Base-by-base conservation (phyloP, 2,888 invertebrate species). In the Torymus tubicola region DNA sequence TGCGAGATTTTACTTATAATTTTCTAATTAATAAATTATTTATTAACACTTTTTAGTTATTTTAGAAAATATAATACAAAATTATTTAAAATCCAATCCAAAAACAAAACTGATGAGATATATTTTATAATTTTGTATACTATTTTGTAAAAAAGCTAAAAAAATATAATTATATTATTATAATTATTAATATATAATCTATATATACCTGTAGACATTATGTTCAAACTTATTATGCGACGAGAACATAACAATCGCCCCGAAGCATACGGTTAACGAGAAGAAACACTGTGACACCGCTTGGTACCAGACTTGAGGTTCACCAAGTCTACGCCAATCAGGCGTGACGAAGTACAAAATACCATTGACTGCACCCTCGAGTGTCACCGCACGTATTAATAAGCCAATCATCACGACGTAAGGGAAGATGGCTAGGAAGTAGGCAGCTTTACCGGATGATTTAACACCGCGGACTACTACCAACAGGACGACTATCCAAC, bases 361-460 rank as follows among this genome's bases (percentile, higher is more conserved):
- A 14, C 95, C 95, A 50, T 93, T 89, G 0, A 89, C 81, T 1
- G 95, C 93, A 0, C 95, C 95, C 0, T 93, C 92, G 74, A 94
- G 86, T 0, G 93, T 94, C 0, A 93, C 91, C 0, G 94, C 93
- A 72, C 94, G 91, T 68, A 93, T 90, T n/a, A 95, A 90, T 69
- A 95, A 89, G 18, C 93, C 91, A 42, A 93, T 84, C 89, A 95
- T 92, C 65, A 95, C 92, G 61, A 92, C 87, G 85, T 94, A 94
- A 0, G 95, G 95, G 86, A 95, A 94, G 18, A 95, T 89, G 0
- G 95, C 95, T 2, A 95, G 93, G 85, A 96, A 94, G 87, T 95
- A 95, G 2, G 95, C 93, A 0, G 93, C 93, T 87, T 93, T 94
- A 57, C 94, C 94, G 0, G 93, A 92, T 83, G 93, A 93, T 85